Evolutionary conservation across 2,113 vertebrate species (phyloP), one percentile per base, ranked within the genome.

Genomic region (Anser cygnoides): DNA sequence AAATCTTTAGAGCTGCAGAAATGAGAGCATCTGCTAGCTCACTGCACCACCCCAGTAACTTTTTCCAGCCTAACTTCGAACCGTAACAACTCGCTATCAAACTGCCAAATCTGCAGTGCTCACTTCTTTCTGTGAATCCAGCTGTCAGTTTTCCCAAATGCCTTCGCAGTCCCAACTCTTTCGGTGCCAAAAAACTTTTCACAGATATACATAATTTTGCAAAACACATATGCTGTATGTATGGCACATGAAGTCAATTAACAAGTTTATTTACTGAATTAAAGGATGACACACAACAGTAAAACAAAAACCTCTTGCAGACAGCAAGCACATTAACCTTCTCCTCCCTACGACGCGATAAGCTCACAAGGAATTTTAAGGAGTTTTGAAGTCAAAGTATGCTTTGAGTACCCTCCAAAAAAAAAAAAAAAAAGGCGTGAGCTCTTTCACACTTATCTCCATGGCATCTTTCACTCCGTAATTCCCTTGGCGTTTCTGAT

Each of bases 191-290:
- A 89, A 87, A 91, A 82, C 90, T 96, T 92, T 96, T 93, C 91
- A 96, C 93, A 96, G 94, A 95, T 93, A 93, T 12, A 93, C 91
- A 95, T 96, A 95, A 97, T 94, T 95, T 89, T 89, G 81, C 91
- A 93, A 97, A 97, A 96, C 96, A 97, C 95, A 97, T 96, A 96
- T 94, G 96, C 84, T 93, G 84, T 83, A 54, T 94, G 91, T 90
- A 95, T 95, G 87, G 89, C 96, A 93, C 93, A 96, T 63, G 63
- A 95, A 96, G 93, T 70, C 90, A 97, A 96, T 96, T 97, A 95
- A 80, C 94, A 89, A 95, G 95, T 96, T 96, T 97, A 94, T 92
- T 96, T 92, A 82, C 76, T 31, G 90, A 86, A 86, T 86, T 94
- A 92, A 94, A 91, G 92, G 92, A 95, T 96, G 91, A 94, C 89